A percentile compares a stretch with the other conserved stretches of the same genome.
phyloP scores from a whole-genome alignment of 1,140 invertebrate genomes.

The Myzus persicae region DNA sequence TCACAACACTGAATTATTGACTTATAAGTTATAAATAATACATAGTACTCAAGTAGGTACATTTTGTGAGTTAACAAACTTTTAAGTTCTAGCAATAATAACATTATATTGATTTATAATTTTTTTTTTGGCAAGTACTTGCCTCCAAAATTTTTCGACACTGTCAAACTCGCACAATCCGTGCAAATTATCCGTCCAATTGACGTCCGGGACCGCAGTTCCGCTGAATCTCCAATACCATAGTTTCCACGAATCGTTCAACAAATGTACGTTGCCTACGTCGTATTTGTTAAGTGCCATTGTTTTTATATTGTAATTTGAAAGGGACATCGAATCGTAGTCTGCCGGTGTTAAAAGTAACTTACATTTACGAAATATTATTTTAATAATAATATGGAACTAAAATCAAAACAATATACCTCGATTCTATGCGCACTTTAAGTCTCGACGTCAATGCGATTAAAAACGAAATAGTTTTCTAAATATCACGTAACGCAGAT shows the following conservation, averaged over 20 bases:
- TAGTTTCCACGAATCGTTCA: constrained; percentile 79
- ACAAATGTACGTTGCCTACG: constrained; percentile 37
- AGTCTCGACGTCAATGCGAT: neutral
- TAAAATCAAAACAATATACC: neutral
- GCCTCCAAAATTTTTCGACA: constrained; percentile 99
- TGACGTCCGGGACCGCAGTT: constrained; percentile 65
- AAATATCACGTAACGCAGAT: neutral
- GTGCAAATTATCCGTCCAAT: constrained; percentile 94
- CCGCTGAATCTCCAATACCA: constrained; percentile 94
- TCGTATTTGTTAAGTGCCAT: neutral
- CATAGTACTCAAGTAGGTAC: no score
- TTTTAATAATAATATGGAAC: neutral
- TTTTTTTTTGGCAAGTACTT: constrained; percentile 63
- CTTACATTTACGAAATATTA: neutral
- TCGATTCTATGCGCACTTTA: neutral
- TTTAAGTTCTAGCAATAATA: neutral
- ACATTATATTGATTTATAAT: no score
- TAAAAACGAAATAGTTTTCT: neutral
- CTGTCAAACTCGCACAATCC: constrained; percentile 93
- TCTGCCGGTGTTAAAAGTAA: neutral
- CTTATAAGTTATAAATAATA: neutral
- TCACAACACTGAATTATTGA: neutral
- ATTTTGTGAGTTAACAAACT: neutral
- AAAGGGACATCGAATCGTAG: neutral
- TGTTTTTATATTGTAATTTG: neutral